phyloP scores from a whole-genome alignment of 1,140 invertebrate species.

The Ceratosolen fusciceps region DNA sequence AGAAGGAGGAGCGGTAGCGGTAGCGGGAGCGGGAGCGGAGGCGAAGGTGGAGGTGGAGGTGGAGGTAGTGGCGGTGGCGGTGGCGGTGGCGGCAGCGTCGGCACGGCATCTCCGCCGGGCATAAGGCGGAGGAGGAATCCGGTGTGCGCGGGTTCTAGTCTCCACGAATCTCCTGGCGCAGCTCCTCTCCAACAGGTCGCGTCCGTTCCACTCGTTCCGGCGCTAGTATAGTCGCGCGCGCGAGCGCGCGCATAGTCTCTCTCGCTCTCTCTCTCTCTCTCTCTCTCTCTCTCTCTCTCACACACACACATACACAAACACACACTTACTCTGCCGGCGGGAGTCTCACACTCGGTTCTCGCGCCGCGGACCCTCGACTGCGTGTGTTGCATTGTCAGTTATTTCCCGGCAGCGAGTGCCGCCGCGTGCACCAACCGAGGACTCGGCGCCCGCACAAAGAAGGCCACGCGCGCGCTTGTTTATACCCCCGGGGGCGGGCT shows the following conservation, averaged over 20 bases:
- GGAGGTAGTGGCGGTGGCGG: background rate
- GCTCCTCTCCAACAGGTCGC: slow-evolving; percentile 46
- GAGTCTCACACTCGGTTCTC: no score
- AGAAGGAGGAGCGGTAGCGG: background rate
- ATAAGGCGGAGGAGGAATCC: slow-evolving; percentile 30
- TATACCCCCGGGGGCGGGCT: slow-evolving; percentile 39
- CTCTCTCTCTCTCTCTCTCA: background rate
- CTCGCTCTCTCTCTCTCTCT: slow-evolving; percentile 12
- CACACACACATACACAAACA: background rate
- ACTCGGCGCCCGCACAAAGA: slow-evolving; percentile 2
- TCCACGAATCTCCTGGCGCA: slow-evolving; percentile 23
- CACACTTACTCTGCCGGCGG: no score
- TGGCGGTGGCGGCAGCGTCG: no score
- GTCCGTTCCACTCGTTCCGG: slow-evolving; percentile 39
- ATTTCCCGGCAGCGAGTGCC: slow-evolving; percentile 69
- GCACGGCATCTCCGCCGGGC: slow-evolving; percentile 20
- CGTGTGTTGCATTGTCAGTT: slow-evolving; percentile 64
- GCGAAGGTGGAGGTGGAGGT: background rate
- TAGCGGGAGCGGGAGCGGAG: background rate
- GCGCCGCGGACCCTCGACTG: background rate
- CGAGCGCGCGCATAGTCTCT: background rate
- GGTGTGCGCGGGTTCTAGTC: slow-evolving; percentile 29
- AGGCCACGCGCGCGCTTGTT: slow-evolving; percentile 52
- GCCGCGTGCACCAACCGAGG: slow-evolving; percentile 51
- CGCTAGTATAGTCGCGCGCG: slow-evolving; percentile 5